These are phyloP conservation scores for Agrilus planipennis DNA, from an alignment of 1,140 invertebrate genomes.

Conservation along the genomic window DNA sequence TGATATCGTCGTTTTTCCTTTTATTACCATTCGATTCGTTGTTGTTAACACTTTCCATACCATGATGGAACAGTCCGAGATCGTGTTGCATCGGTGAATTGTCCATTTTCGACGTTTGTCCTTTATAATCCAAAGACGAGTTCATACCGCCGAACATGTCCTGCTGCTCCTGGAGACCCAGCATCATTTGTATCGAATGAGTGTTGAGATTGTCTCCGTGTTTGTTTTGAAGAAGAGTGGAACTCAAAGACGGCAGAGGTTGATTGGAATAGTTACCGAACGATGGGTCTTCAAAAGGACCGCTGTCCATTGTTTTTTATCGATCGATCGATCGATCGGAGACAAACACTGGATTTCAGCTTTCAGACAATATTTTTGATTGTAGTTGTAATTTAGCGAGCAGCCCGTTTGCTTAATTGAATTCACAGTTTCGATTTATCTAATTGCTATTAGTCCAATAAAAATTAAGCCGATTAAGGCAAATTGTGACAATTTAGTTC, in stretches of 20 bases:
- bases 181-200: conserved; percentile 60
- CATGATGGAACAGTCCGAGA: conserved; percentile 28
- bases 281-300: conserved; percentile 61
- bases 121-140: conserved; percentile 31
- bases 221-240: conserved; percentile 31
- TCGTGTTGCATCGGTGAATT: conserved; percentile 30
- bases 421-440: conserved; percentile 8
- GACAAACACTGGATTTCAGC: too few species aligned
- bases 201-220: conserved; percentile 38
- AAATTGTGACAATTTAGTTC: conserved; percentile 17
- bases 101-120: conserved; percentile 26
- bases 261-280: conserved; percentile 59
- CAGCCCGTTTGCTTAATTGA: conserved; percentile 4
- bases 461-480: too few species aligned
- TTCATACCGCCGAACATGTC: conserved; percentile 34
- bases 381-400: too few species aligned
- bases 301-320: conserved; percentile 54
- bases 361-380: too few species aligned
- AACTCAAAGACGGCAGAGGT: conserved; percentile 37
- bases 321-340: too few species aligned
- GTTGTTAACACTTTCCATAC: conserved; percentile 30
- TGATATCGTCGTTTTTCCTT: conserved; percentile 40
- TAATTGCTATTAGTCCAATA: too few species aligned
- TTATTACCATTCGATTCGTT: conserved; percentile 35
- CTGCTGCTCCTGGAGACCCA: conserved; percentile 46